Percentiles rank a stretch among this genome's conserved stretches.
Evolutionary conservation across 2,797 vertebrate genomes (phyloP).

Genomic region (Neostethus bicornis): DNA sequence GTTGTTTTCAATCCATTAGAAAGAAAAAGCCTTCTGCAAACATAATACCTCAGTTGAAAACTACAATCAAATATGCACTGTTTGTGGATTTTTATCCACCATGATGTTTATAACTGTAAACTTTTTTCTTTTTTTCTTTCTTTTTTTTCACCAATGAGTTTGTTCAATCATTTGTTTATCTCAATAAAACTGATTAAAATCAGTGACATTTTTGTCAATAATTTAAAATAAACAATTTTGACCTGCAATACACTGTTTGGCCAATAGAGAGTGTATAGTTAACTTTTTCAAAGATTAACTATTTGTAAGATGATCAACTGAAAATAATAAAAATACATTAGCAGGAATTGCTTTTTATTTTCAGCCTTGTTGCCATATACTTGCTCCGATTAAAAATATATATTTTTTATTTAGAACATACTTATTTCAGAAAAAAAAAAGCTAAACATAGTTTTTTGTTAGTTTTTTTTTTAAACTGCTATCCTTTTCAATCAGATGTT

Average conservation of each 20-base stretch:
- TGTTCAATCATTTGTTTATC: not conserved
- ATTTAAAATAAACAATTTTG: slow-evolving; percentile 4
- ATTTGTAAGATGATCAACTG: not conserved
- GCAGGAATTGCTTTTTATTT: no score
- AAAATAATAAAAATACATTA: no score
- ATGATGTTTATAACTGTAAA: not conserved
- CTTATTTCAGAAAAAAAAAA: no score
- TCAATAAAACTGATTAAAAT: not conserved
- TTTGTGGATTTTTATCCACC: slow-evolving; percentile 3
- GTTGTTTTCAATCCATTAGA: not conserved
- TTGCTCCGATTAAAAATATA: no score
- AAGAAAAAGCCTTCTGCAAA: slow-evolving; percentile 2
- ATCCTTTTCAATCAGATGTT: no score
- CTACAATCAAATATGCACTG: not conserved
- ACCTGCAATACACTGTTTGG: not conserved
- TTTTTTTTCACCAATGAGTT: not conserved
- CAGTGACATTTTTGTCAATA: not conserved
- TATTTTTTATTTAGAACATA: no score
- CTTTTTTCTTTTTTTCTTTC: no score
- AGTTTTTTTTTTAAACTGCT: no score
- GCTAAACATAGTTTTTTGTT: no score
- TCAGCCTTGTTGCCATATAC: no score
- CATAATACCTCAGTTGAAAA: slow-evolving; percentile 5
- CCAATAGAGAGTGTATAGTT: not conserved
- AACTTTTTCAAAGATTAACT: not conserved